Base-by-base conservation (phyloP, 2,888 invertebrate genomes). In the Patella ulyssiponensis region DNA sequence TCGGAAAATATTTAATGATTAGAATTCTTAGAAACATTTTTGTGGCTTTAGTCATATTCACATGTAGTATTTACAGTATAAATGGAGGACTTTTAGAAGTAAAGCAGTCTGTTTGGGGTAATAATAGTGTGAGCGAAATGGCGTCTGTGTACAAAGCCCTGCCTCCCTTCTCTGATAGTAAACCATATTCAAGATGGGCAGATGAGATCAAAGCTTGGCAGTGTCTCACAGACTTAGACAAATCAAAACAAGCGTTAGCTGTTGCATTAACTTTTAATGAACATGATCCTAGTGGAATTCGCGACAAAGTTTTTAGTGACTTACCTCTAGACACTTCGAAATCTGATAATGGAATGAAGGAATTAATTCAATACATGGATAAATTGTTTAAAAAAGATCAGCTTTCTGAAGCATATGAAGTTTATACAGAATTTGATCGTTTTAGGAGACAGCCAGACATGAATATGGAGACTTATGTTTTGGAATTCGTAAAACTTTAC, bases 171-270 rank as follows among this genome's bases (percentile, higher is more conserved):
- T 33, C 33, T 33, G 33, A 33, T n/a, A n/a, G n/a, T n/a, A n/a
- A n/a, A n/a, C n/a, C n/a, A n/a, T n/a, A n/a, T n/a, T n/a, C n/a
- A n/a, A 69, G 80, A 44, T 80, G 80, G 80, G 71, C 76, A n/a
- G 80, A 80, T 33, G 78, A 75, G 56, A 12, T 80, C 2, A 78
- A 80, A 70, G 78, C 77, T n/a, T 80, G 78, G 76, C n/a, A 80
- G 53, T 69, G 71, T 3, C 64, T 78, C 14, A 80, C 80, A 54
- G 80, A 77, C 27, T 70, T 80, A 9, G 78, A 76, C 23, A 58
- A 71, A 20, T 56, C 76, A 56, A 77, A 79, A 33, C 72, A 73
- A 64, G 79, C 74, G 7, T 2, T 79, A 33, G 77, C 77, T 3
- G 70, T 79, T 51, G 72, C 74, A 20, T 69, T 79, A 27, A 74